Evolutionary conservation across 2,888 invertebrate species (phyloP).

Genomic region (Uropetala carovei): DNA sequence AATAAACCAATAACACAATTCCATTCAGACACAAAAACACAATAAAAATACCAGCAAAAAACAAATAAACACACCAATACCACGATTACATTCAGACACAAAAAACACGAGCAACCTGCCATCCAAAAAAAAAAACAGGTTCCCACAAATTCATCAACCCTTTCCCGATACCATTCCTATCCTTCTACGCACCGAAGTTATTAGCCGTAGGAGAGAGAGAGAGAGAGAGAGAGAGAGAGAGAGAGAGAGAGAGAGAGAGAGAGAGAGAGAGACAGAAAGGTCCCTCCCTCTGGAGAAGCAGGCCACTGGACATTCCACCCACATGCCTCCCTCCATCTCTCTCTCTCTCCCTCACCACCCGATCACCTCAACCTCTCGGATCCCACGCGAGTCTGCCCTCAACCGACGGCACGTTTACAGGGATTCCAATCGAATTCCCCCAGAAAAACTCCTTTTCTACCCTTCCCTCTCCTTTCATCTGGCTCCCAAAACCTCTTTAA

Average conservation of each 20-base stretch:
- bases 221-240: no score
- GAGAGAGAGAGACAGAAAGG: not conserved
- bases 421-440: conserved; percentile 36
- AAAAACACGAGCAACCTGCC: not conserved
- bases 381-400: not conserved
- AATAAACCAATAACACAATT: not conserved
- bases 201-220: not conserved
- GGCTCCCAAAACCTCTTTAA: conserved; percentile 4
- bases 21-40: not conserved
- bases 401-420: not conserved
- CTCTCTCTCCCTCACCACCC: not conserved
- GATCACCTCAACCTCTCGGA: not conserved
- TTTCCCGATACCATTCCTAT: not conserved
- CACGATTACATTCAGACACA: not conserved
- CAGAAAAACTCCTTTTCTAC: not conserved
- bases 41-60: not conserved
- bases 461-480: not conserved
- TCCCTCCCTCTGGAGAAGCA: not conserved
- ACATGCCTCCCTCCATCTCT: not conserved
- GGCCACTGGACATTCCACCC: not conserved
- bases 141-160: conserved; percentile 24
- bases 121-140: not conserved
- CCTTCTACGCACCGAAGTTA: not conserved
- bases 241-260: not conserved
- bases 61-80: not conserved